Percentiles rank a stretch among this genome's conserved stretches.
Evolutionary conservation across 1,140 invertebrate species (phyloP).

Genomic region (Branchinecta lindahli): DNA sequence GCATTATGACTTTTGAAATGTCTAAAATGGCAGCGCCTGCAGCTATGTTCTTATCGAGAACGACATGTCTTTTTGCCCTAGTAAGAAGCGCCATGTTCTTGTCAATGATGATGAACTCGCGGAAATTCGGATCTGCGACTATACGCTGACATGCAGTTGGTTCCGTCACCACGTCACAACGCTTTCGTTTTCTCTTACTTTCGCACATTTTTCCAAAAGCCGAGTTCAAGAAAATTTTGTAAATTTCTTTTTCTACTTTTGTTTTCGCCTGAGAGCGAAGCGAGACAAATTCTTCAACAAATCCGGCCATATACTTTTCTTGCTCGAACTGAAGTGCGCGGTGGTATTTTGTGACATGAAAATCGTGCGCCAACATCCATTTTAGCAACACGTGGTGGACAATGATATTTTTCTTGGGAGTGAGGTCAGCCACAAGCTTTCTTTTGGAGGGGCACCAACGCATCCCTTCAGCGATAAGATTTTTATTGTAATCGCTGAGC

Average conservation of each 20-base stretch:
- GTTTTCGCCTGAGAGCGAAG: neutral
- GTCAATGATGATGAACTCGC: neutral
- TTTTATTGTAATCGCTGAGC: neutral
- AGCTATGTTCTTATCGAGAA: neutral
- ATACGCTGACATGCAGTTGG: neutral
- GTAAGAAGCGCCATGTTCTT: neutral
- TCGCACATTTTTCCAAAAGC: conserved; percentile 1
- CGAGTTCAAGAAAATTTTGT: neutral
- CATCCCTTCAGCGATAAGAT: neutral
- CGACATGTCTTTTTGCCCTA: neutral
- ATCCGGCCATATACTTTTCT: neutral
- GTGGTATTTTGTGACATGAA: neutral
- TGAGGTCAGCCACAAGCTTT: neutral
- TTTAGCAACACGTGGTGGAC: neutral
- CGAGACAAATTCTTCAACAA: neutral
- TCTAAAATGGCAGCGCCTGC: neutral
- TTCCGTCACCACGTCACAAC: neutral
- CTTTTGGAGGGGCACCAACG: neutral
- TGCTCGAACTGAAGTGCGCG: neutral
- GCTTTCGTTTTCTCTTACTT: neutral
- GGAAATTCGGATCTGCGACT: neutral
- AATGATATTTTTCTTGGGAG: neutral
- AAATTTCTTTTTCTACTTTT: conserved; percentile 2
- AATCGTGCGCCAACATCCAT: neutral
- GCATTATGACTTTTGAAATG: neutral